Percentiles rank a stretch among this genome's conserved stretches.
Conservation (phyloP, 2,797 vertebrate genomes). For the Coreius guichenoti region DNA sequence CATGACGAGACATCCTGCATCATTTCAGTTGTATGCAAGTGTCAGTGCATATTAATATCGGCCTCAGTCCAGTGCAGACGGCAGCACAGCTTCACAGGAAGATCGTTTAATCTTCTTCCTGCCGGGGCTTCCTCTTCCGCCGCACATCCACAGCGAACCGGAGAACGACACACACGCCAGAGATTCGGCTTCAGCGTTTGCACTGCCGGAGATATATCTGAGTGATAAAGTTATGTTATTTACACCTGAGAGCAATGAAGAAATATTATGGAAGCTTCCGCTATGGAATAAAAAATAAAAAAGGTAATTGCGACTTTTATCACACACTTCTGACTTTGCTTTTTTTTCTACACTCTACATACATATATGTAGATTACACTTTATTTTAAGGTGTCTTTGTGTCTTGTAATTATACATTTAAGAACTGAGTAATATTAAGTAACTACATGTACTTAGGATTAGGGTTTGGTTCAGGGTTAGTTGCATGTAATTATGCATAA, state of each 20-base stretch:
- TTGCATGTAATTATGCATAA: no score
- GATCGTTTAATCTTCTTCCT: conserved; percentile 77
- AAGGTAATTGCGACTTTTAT: background rate
- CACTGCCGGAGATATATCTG: background rate
- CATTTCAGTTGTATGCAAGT: conserved; percentile 79
- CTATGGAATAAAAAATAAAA: background rate
- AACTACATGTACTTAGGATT: no score
- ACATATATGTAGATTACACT: no score
- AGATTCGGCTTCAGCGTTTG: background rate
- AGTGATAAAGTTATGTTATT: background rate
- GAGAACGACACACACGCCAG: conserved; percentile 47
- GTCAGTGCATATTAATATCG: conserved; percentile 82
- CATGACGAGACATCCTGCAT: conserved; percentile 77
- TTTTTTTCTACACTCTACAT: no score
- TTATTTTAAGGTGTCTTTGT: no score
- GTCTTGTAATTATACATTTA: no score
- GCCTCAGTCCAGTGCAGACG: conserved; percentile 73
- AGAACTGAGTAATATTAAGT: no score
- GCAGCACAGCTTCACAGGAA: conserved; percentile 72
- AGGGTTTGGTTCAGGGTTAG: no score
- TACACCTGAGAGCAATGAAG: background rate
- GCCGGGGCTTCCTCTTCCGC: conserved; percentile 63
- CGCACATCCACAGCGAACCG: conserved; percentile 60
- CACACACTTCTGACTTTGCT: background rate
- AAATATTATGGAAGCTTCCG: background rate